phyloP scores from a whole-genome alignment of 2,113 vertebrate genomes.

The Upupa epops region DNA sequence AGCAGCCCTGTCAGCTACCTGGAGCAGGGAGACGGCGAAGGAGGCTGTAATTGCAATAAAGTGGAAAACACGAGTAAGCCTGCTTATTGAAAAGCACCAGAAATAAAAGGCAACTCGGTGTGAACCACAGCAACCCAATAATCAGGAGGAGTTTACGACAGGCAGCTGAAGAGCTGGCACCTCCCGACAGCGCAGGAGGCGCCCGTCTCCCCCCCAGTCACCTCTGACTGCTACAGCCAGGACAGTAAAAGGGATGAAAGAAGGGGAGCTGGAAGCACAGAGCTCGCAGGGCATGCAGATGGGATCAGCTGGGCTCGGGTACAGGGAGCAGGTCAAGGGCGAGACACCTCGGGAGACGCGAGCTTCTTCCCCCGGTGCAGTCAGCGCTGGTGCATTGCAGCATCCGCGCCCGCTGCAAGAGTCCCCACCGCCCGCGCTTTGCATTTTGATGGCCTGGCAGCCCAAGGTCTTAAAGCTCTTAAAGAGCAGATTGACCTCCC shows the following conservation, averaged over 20 bases:
- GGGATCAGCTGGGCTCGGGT: rapidly evolving
- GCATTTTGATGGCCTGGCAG: rapidly evolving
- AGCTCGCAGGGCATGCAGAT: not conserved
- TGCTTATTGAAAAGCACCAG: constrained; percentile 17
- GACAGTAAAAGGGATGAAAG: not conserved
- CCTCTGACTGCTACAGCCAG: not conserved
- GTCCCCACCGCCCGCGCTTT: rapidly evolving
- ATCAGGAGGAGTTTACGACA: not conserved
- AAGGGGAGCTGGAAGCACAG: rapidly evolving
- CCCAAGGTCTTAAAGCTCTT: not conserved
- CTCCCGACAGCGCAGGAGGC: not conserved
- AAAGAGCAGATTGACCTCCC: rapidly evolving
- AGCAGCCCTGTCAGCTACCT: constrained; percentile 15
- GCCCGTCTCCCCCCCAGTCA: not conserved
- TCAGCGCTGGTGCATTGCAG: not conserved
- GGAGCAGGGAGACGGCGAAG: not conserved
- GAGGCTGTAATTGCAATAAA: constrained; percentile 39
- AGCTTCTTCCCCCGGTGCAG: rapidly evolving
- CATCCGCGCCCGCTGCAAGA: rapidly evolving
- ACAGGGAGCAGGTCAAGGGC: not conserved
- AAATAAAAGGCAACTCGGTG: constrained; percentile 31
- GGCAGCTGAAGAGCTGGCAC: not conserved
- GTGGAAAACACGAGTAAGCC: constrained; percentile 26
- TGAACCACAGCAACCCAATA: not conserved
- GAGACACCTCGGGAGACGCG: not conserved